Percentiles rank a stretch among this genome's conserved stretches.
Conservation (phyloP, 2,113 vertebrate species). For the Crocuta crocuta region DNA sequence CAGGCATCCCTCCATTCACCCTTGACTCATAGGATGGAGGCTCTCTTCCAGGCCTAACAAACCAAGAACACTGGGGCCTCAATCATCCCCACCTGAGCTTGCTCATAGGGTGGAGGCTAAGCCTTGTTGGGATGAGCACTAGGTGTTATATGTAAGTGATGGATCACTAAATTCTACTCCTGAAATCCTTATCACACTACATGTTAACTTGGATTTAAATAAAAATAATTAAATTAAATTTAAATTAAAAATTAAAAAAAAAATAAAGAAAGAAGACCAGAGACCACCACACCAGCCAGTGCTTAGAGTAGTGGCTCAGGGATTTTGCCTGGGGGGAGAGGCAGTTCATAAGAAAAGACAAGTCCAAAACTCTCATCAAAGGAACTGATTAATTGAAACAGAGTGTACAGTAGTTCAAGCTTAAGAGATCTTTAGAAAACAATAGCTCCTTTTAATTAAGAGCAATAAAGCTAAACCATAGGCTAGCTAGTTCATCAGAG, state of each 20-base stretch:
- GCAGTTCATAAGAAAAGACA: background rate
- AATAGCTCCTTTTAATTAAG: background rate
- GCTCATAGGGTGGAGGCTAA: background rate
- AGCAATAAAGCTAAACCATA: constrained; percentile 27
- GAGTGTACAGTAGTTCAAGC: background rate
- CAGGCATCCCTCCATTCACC: background rate
- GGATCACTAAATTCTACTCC: no score
- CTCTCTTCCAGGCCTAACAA: background rate
- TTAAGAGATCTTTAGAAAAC: background rate
- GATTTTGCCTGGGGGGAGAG: background rate
- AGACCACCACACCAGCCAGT: background rate
- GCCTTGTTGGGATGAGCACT: background rate
- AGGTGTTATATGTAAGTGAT: no score
- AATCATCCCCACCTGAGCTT: background rate
- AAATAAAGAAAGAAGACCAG: background rate
- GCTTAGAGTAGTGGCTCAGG: background rate
- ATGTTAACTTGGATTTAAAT: no score
- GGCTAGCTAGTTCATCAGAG: background rate
- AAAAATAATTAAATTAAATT: no score
- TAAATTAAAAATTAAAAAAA: no score
- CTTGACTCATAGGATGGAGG: background rate
- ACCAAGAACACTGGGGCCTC: background rate
- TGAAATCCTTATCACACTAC: no score
- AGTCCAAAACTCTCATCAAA: background rate
- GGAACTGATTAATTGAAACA: constrained; percentile 11